Conservation (phyloP, 2,888 invertebrate genomes). For the Autographa pulchrina region DNA sequence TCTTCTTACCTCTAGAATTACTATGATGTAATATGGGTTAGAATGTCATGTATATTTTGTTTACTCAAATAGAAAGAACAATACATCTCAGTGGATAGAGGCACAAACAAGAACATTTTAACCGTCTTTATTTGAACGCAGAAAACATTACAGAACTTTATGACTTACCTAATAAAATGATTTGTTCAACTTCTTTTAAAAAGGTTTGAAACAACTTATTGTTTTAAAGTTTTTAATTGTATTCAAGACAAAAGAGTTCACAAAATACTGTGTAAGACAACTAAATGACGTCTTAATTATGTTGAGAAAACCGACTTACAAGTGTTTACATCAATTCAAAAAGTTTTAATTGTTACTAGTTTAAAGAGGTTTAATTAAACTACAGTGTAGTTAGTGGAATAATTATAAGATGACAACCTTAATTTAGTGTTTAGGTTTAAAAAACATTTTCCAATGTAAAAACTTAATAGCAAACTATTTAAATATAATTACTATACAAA, state of each 20-base stretch:
- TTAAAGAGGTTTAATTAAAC: constrained; percentile 3
- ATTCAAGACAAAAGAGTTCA: background rate
- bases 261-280: background rate
- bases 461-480: background rate
- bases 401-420: background rate
- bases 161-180: background rate
- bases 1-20: too few relatives aligned
- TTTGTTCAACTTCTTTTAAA: background rate
- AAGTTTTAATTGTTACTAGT: constrained; percentile 4
- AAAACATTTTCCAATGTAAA: background rate
- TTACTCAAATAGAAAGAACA: background rate
- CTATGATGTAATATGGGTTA: too few relatives aligned
- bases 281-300: constrained; percentile 4
- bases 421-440: background rate
- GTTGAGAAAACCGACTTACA: constrained; percentile 4
- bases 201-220: background rate
- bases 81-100: background rate
- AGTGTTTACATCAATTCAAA: background rate
- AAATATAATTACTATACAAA: too few relatives aligned
- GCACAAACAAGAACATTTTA: background rate
- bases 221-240: constrained; percentile 1
- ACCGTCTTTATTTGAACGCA: background rate
- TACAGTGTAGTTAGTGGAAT: background rate
- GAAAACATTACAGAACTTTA: background rate
- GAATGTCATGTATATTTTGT: too few relatives aligned